Conservation (phyloP, 1,140 invertebrate genomes). For the Pinna nobilis region DNA sequence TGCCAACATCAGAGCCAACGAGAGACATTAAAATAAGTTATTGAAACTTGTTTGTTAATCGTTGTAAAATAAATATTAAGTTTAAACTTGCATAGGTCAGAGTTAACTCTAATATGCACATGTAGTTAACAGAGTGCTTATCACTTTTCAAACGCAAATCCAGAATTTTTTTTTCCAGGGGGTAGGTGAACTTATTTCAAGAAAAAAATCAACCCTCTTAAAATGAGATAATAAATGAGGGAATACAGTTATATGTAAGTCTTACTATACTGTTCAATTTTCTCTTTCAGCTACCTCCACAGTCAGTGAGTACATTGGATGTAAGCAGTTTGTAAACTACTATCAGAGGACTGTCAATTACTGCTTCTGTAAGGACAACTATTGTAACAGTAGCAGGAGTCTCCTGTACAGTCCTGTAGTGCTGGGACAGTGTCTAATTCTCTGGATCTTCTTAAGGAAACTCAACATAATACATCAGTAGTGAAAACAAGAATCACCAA, state of each 20-base stretch:
- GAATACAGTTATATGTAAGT: not conserved
- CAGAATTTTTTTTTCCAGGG: not conserved
- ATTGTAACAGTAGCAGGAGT: constrained; percentile 44
- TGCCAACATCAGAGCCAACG: no score
- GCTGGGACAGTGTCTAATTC: no score
- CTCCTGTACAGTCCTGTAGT: constrained; percentile 11
- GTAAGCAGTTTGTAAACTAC: constrained; percentile 46
- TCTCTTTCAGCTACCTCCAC: constrained; percentile 8
- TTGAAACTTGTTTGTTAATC: no score
- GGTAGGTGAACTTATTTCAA: constrained; percentile 5
- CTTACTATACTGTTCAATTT: not conserved
- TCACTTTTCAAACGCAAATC: not conserved
- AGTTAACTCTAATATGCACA: no score
- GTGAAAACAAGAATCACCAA: no score
- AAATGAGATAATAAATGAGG: not conserved
- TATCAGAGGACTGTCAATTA: constrained; percentile 51
- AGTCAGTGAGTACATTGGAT: constrained; percentile 44
- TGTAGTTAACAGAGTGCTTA: not conserved
- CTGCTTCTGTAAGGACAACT: constrained; percentile 51
- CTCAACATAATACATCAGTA: no score
- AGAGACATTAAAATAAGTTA: no score
- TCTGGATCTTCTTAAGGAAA: no score
- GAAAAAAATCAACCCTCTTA: no score
- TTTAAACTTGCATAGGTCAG: no score
- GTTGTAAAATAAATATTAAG: no score